Evolutionary conservation across 2,888 invertebrate species (phyloP).

Genomic region (Hemithea aestivaria): DNA sequence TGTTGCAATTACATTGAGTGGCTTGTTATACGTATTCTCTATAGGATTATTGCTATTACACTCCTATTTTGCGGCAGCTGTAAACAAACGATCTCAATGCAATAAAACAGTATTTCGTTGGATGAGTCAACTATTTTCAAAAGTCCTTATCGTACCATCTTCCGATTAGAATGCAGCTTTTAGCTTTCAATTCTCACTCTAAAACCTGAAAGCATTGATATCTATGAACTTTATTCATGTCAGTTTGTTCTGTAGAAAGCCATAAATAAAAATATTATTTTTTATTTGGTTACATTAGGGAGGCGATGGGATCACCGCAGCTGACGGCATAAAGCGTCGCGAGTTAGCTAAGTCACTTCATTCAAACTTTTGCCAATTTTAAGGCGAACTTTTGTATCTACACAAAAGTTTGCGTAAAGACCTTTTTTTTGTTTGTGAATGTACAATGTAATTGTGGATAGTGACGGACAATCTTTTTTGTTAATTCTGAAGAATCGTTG

Average conservation of each 20-base stretch:
- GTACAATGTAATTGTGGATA: conserved; percentile 50
- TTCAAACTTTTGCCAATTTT: conserved; percentile 73
- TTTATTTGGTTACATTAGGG: conserved; percentile 65
- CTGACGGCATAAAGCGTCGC: conserved; percentile 64
- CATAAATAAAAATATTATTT: conserved; percentile 62
- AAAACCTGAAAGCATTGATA: conserved; percentile 11
- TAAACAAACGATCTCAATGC: too few relatives aligned
- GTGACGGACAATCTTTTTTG: conserved; percentile 43
- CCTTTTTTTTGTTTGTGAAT: conserved; percentile 54
- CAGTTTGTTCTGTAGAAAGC: conserved; percentile 40
- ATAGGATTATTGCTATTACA: conserved; percentile 6
- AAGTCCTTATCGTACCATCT: conserved; percentile 17
- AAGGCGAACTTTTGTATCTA: conserved; percentile 62
- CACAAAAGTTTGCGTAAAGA: conserved; percentile 56
- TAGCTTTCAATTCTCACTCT: conserved; percentile 14
- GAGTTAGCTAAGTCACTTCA: conserved; percentile 69
- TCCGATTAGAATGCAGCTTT: conserved; percentile 15
- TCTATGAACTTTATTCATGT: conserved; percentile 24
- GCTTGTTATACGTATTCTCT: conserved; percentile 22
- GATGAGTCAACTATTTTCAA: conserved; percentile 17
- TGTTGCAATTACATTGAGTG: conserved; percentile 38
- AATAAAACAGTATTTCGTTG: too few relatives aligned
- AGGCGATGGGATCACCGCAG: conserved; percentile 70
- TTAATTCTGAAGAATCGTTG: conserved; percentile 11
- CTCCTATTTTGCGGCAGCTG: too few relatives aligned